Percentiles rank a stretch among this genome's conserved stretches.
phyloP scores from a whole-genome alignment of 2,888 invertebrate genomes.

The Ecdyonurus torrentis region DNA sequence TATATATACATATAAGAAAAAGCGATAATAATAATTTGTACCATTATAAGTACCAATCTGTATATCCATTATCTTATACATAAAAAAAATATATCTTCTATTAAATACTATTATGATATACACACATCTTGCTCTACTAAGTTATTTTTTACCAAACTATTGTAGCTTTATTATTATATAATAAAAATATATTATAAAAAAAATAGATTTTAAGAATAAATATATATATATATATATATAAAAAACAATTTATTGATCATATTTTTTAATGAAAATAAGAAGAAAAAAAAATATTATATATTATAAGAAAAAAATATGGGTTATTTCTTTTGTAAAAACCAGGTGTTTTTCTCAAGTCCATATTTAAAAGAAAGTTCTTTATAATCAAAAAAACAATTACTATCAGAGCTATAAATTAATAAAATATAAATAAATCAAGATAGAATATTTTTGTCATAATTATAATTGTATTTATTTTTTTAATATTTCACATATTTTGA shows the following conservation, averaged over 20 bases:
- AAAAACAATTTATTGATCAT: background rate
- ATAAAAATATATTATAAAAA: background rate
- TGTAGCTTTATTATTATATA: background rate
- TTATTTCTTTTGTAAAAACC: no score
- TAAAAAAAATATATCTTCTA: background rate
- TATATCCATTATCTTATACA: no score
- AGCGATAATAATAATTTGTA: no score
- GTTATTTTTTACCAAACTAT: background rate
- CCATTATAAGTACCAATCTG: no score
- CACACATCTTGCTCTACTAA: background rate
- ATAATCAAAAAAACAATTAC: no score
- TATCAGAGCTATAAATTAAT: no score
- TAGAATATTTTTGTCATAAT: background rate
- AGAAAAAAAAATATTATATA: background rate
- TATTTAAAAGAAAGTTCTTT: no score
- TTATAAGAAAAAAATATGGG: no score
- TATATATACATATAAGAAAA: no score
- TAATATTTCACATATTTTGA: background rate
- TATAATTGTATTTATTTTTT: background rate
- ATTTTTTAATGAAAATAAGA: background rate
- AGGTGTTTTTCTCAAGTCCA: no score
- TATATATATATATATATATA: no score
- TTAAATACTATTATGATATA: background rate
- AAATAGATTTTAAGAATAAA: background rate
- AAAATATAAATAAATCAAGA: no score